These are phyloP conservation scores for Prionailurus viverrinus DNA, from an alignment of 2,113 vertebrate genomes.

Conservation along the genomic window DNA sequence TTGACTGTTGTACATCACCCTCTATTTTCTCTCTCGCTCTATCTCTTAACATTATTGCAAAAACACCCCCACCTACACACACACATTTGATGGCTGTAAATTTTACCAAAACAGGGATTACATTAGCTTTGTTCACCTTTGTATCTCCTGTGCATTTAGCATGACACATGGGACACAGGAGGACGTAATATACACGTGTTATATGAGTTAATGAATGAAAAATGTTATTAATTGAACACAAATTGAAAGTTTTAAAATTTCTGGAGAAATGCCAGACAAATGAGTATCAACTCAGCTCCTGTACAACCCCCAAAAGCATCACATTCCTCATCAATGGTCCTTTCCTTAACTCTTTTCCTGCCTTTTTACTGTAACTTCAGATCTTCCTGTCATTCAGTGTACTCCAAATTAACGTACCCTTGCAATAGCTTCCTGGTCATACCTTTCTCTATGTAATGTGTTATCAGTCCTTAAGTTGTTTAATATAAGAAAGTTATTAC, in stretches of 20 bases:
- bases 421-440: background rate
- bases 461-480: background rate
- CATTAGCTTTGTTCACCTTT: background rate
- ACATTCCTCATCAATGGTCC: background rate
- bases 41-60: background rate
- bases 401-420: background rate
- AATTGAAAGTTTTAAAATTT: background rate
- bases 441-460: background rate
- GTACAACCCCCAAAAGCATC: rapidly evolving
- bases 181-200: background rate
- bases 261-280: background rate
- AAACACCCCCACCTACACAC: background rate
- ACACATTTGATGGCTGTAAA: background rate
- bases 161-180: too few species aligned
- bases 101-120: background rate
- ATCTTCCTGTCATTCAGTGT: background rate
- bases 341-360: background rate
- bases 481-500: background rate
- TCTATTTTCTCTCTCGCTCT: background rate
- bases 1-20: background rate
- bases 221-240: background rate
- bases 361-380: background rate
- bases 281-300: background rate
- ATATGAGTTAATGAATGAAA: background rate
- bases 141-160: background rate